phyloP scores from a whole-genome alignment of 2,888 invertebrate genomes.

The Clistopyga incitator region DNA sequence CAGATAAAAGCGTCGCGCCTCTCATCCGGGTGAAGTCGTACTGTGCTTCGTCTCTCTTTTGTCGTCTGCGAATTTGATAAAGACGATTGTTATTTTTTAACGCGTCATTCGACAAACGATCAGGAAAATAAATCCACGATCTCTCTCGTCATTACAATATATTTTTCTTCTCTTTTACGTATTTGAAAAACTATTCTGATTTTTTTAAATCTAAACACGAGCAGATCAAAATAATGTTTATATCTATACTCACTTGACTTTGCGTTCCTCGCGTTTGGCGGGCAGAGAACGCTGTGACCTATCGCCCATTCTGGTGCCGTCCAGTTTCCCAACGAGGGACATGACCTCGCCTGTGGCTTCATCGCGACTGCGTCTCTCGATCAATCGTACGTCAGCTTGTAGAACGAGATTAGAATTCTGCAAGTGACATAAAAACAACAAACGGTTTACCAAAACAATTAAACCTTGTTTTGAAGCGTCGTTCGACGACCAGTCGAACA shows the following conservation, averaged over 20 bases:
- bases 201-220: background rate
- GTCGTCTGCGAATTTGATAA: conserved; percentile 86
- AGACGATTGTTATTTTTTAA: too few relatives aligned
- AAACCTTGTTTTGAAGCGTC: conserved; percentile 7
- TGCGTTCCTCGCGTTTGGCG: conserved; percentile 96
- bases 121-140: too few relatives aligned
- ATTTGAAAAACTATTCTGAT: too few relatives aligned
- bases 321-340: conserved; percentile 95
- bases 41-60: conserved; percentile 96
- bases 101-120: too few relatives aligned
- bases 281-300: conserved; percentile 96
- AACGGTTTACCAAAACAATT: background rate
- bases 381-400: conserved; percentile 99
- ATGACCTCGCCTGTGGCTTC: conserved; percentile 99
- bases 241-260: conserved; percentile 90
- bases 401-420: conserved; percentile 99
- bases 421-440: conserved; percentile 83
- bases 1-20: conserved; percentile 93
- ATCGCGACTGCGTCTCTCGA: conserved; percentile 98
- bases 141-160: too few relatives aligned
- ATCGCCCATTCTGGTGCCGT: conserved; percentile 98
- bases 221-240: background rate
- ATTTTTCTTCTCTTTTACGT: too few relatives aligned
- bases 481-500: background rate
- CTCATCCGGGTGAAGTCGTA: conserved; percentile 96